phyloP scores from a whole-genome alignment of 2,888 invertebrate genomes.

The Neocrepidodera transversa region DNA sequence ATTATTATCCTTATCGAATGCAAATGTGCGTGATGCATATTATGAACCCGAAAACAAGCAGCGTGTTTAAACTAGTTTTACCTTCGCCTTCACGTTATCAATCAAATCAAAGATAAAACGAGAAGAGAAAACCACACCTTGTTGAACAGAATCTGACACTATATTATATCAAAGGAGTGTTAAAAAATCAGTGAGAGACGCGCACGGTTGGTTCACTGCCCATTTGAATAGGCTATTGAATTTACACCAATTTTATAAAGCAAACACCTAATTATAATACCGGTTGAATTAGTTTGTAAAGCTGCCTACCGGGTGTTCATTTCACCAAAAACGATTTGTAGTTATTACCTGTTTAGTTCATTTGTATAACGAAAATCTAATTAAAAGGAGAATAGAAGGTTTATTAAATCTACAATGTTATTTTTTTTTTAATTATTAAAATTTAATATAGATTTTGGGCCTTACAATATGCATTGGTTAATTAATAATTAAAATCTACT shows the following conservation, averaged over 20 bases:
- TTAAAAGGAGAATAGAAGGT: too few relatives aligned
- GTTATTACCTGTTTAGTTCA: too few relatives aligned
- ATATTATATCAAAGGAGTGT: conserved; percentile 29
- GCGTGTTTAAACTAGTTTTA: conserved; percentile 31
- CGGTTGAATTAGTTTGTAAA: conserved; percentile 2
- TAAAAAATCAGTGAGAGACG: conserved; percentile 5
- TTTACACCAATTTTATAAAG: conserved; percentile 24
- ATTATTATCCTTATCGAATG: conserved; percentile 26
- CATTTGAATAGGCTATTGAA: conserved; percentile 23
- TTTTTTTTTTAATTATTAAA: too few relatives aligned
- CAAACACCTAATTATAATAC: conserved; percentile 20
- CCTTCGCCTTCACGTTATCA: conserved; percentile 29
- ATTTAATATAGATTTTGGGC: too few relatives aligned
- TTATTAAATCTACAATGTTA: too few relatives aligned
- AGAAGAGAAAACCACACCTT: conserved; percentile 33
- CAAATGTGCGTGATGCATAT: conserved; percentile 19
- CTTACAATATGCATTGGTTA: too few relatives aligned
- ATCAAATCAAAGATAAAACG: conserved; percentile 32
- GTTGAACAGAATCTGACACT: conserved; percentile 32
- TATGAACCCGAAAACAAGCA: conserved; percentile 21
- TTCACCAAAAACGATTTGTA: neutral
- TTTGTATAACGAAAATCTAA: too few relatives aligned
- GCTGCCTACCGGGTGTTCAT: conserved; percentile 2
- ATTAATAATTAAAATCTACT: too few relatives aligned
- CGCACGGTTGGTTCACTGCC: conserved; percentile 17